Evolutionary conservation across 2,797 vertebrate species (phyloP), one percentile per base, ranked within the genome.

Genomic region (Fratercula arctica): DNA sequence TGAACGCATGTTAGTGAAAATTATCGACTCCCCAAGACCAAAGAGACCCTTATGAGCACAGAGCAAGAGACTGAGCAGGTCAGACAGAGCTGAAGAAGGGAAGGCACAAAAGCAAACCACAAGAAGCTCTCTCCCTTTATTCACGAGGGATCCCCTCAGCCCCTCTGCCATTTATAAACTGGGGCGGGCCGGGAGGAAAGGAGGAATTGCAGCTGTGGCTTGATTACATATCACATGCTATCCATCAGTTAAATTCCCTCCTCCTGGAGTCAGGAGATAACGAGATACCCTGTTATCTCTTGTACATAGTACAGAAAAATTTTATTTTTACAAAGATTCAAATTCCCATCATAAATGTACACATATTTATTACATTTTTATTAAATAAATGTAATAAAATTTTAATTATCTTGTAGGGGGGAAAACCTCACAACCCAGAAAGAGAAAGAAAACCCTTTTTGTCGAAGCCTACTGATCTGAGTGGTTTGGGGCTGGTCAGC

Each of bases 81-180:
- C n/a, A 68, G 39, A 7, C 4, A 43, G 64, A 74, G 72, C 45
- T 57, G 75, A 25, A 29, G 35, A 29, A 29, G 16, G 31, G 13
- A 35, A 35, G 17, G 7, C 0, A 0, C 3, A 53, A 13, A 29
- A 54, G 9, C 50, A 69, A 77, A 74, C 23, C 4, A 1, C 0
- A 0, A 56, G 18, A 29, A 66, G 2, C 21, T 35, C 17, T 14
- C 31, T 43, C 48, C 28, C 19, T n/a, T 10, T 48, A 35, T 11
- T 1, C 35, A 57, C 23, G 8, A 41, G 11, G 1, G 1, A 73
- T 10, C 48, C 29, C 29, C 31, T 57, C 16, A 72, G 50, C 37
- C 29, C n/a, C 77, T 82, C 29, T 64, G 61, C 85, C 50, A 4
- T 45, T 76, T 64, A 35, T 56, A 59, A 72, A 6, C 66, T 3